Base-by-base conservation (phyloP, 2,113 vertebrate species). In the Nyctibius bracteatus region DNA sequence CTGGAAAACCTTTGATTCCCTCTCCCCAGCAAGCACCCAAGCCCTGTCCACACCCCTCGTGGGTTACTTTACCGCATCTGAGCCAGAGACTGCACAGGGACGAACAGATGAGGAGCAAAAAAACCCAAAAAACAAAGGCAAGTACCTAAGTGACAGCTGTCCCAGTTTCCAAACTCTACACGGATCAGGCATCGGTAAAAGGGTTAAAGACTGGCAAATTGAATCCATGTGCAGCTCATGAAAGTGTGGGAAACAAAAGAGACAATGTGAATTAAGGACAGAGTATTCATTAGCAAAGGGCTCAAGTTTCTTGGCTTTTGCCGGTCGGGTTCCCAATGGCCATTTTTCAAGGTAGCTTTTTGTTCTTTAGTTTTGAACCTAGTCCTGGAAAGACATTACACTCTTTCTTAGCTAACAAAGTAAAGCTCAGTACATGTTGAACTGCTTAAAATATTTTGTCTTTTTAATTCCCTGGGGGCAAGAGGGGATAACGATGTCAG, bases 231-330 rank as follows among this genome's bases (percentile, higher is more conserved):
- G 83, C 91, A 94, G 94, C 90, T 91, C 88, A 25, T 65, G 91
- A 25, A 81, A 94, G 77, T 87, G 86, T 92, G 92, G 92, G 86
- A 96, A 94, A 96, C 96, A 96, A 94, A 95, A 94, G 88, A 85
- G 92, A 96, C 95, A 92, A 97, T 89, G 96, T 84, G 87, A 95
- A 78, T 89, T 95, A 95, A 94, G 95, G 95, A 91, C 94, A 94
- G 77, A 79, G 91, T 54, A 94, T 95, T 96, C 95, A 96, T 91
- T 85, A 85, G 95, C 65, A 90, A 86, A 91, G 57, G 65, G 92
- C 88, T 97, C 92, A 27, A 91, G 96, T 97, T 97, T 95, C 96
- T 94, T 95, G 88, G 94, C 86, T 97, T 95, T 94, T 96, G 88
- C 88, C 8, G 10, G 57, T 81, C 92, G 89, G 92, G 73, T 94